Evolutionary conservation across 2,888 invertebrate genomes (phyloP).

Genomic region (Athalia rosae): DNA sequence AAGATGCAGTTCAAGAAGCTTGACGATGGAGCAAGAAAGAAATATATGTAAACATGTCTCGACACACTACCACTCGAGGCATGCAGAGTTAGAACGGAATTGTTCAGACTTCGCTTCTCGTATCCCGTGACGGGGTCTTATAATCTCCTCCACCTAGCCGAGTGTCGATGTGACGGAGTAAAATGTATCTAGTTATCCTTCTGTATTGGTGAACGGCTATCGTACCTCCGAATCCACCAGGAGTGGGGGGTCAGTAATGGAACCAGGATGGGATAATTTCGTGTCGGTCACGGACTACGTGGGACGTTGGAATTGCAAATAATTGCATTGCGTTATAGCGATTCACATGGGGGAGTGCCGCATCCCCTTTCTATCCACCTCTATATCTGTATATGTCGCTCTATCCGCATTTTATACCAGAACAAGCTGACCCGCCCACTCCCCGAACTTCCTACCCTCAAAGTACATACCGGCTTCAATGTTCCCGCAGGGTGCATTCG

Average conservation of each 20-base stretch:
- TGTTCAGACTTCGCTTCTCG: no score
- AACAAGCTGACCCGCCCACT: no score
- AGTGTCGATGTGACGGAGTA: no score
- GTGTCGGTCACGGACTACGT: conserved; percentile 67
- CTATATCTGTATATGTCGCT: neutral
- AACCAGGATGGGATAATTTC: conserved; percentile 71
- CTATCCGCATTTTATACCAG: neutral
- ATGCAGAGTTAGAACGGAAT: no score
- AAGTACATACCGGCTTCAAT: no score
- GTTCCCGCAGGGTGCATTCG: no score
- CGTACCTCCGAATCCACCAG: neutral
- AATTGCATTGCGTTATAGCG: conserved; percentile 73
- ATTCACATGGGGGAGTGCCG: conserved; percentile 57
- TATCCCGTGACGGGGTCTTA: neutral
- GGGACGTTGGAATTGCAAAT: conserved; percentile 69
- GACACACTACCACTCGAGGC: no score
- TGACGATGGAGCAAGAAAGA: no score
- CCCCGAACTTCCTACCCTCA: no score
- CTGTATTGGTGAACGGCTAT: conserved; percentile 10
- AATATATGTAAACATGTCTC: no score
- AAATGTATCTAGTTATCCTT: conserved; percentile 20
- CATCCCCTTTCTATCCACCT: conserved; percentile 30
- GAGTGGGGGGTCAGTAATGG: conserved; percentile 63
- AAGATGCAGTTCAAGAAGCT: no score
- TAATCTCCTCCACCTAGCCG: no score